Evolutionary conservation across 2,113 vertebrate genomes (phyloP).

Genomic region (Balaenoptera acutorostrata): DNA sequence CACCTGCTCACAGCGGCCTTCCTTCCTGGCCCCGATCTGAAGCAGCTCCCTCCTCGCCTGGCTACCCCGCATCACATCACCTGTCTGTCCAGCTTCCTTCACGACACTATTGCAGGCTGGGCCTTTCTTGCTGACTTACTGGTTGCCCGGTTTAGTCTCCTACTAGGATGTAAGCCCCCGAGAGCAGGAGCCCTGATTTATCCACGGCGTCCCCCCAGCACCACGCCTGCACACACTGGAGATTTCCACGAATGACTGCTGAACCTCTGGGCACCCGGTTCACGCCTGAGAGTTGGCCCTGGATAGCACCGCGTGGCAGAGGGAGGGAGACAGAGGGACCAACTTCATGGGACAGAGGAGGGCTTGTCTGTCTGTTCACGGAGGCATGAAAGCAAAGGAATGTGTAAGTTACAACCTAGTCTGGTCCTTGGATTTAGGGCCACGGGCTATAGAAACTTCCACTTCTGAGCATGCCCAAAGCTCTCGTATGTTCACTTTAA

Average conservation of each 20-base stretch:
- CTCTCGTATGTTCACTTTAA: rapidly evolving
- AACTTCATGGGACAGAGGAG: not conserved
- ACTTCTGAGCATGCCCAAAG: not conserved
- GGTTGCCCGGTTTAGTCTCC: not conserved
- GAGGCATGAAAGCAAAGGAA: too few relatives aligned
- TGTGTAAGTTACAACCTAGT: not conserved
- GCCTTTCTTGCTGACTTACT: not conserved
- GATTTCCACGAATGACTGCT: rapidly evolving
- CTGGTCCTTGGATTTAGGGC: not conserved
- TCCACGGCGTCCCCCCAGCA: rapidly evolving
- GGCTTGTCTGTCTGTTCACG: rapidly evolving
- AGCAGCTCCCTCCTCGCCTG: not conserved
- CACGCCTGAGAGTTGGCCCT: not conserved
- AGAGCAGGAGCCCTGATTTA: not conserved
- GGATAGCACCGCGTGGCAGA: rapidly evolving
- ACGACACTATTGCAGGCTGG: rapidly evolving
- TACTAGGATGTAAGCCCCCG: rapidly evolving
- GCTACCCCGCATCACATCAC: not conserved
- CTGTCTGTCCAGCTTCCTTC: not conserved
- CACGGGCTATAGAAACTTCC: not conserved
- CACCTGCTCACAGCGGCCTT: not conserved
- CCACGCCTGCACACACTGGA: rapidly evolving
- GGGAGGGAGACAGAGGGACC: not conserved
- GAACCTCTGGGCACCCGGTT: not conserved
- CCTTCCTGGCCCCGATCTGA: not conserved